phyloP scores from a whole-genome alignment of 2,113 vertebrate species.

The Prionailurus bengalensis region DNA sequence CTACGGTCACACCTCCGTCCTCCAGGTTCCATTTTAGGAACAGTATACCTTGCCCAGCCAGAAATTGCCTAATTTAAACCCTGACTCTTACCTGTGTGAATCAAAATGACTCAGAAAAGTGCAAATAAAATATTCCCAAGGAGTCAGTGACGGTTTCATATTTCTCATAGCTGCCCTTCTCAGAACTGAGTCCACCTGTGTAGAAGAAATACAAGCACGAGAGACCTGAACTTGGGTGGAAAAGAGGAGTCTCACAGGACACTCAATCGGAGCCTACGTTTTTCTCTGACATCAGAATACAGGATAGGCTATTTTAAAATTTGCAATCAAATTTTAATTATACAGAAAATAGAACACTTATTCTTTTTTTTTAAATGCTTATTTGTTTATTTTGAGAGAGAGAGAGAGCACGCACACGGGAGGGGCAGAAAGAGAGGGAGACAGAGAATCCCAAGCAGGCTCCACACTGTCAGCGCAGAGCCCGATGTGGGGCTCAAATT shows the following conservation, averaged over 20 bases:
- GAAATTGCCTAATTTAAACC: slow-evolving; percentile 78
- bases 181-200: not conserved
- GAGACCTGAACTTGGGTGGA: not conserved
- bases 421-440: too few relatives aligned
- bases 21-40: slow-evolving; percentile 75
- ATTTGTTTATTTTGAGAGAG: too few relatives aligned
- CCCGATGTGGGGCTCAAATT: too few relatives aligned
- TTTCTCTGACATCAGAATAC: not conserved
- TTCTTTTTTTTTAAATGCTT: not conserved
- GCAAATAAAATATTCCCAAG: slow-evolving; percentile 69
- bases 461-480: too few relatives aligned
- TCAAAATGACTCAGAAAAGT: slow-evolving; percentile 75
- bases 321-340: not conserved
- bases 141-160: not conserved
- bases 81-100: slow-evolving; percentile 66
- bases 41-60: slow-evolving; percentile 62
- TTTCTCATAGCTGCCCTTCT: slow-evolving; percentile 53
- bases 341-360: not conserved
- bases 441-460: too few relatives aligned
- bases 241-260: not conserved
- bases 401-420: too few relatives aligned
- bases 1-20: slow-evolving; percentile 51
- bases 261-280: not conserved
- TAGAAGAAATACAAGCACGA: not conserved
- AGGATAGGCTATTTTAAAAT: not conserved